Evolutionary conservation across 2,888 invertebrate species (phyloP), one percentile per base, ranked within the genome.

Genomic region (Dryadula phaetusa): DNA sequence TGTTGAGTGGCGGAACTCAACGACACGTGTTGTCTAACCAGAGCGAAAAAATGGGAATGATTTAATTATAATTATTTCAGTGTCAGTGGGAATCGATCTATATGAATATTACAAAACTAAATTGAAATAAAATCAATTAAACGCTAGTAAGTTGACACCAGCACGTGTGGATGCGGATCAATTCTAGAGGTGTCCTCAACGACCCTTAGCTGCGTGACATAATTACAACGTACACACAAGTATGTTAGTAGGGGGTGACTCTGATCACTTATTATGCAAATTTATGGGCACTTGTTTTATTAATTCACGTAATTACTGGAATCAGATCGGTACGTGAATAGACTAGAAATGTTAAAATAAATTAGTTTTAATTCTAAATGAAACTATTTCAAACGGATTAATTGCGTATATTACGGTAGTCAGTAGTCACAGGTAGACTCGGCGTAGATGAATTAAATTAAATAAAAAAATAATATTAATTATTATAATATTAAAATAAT

Each of bases 121-220:
- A 18, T 18, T 44, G 25, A 25, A 53, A 34, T 32, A 28, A 37
- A 16, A n/a, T 44, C 16, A 54, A 54, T 32, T 44, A 54, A 44
- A 34, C 18, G 28, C 4, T 18, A 20, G 63, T 64, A 64, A 64
- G 25, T 44, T n/a, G 63, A 64, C 52, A 64, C 44, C 20, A 0
- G n/a, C 54, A 54, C 44, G 54, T 54, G 63, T 40, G 12, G 37
- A 18, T 25, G 34, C 34, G 16, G 63, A 46, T 42, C 60, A 16
- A 18, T 32, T 63, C 40, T 28, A 47, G 18, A 47, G 25, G 47
- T 34, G 22, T 42, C 37, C 56, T 54, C 42, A 52, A 52, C 49
- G 58, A 37, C 64, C 60, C 49, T 47, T 12, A n/a, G 40, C 47
- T 60, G 49, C 65, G 58, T 60, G 65, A 65, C 65, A 37, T 20